Evolutionary conservation across 1,140 invertebrate genomes (phyloP).

Genomic region (Littorina saxatilis): DNA sequence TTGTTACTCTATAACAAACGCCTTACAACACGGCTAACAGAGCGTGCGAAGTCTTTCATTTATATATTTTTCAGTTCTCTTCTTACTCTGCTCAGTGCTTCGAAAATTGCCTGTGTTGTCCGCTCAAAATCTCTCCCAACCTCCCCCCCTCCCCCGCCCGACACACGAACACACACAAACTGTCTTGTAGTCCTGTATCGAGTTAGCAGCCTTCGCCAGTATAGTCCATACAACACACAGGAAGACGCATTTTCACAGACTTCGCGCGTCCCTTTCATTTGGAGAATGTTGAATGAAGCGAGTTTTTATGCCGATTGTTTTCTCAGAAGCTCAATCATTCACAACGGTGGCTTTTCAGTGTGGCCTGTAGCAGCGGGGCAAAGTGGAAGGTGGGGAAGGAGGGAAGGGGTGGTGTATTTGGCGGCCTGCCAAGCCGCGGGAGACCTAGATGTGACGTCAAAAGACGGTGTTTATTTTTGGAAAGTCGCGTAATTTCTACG

Average conservation of each 20-base stretch:
- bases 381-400: neutral
- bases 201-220: no score
- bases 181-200: no score
- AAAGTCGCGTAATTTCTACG: constrained; percentile 37
- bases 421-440: constrained; percentile 24
- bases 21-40: no score
- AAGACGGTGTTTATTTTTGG: constrained; percentile 40
- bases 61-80: no score
- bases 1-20: no score
- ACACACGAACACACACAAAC: no score
- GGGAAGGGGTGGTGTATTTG: neutral
- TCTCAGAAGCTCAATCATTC: neutral
- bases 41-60: no score
- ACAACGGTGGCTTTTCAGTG: neutral
- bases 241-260: neutral
- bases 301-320: neutral
- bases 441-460: constrained; percentile 29
- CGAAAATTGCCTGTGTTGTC: no score
- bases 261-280: neutral
- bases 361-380: neutral
- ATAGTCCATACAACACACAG: no score
- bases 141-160: no score
- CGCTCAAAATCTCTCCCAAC: no score
- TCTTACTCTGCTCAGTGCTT: no score
- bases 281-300: neutral